Conservation (phyloP, 2,797 vertebrate species). For the Chloroceryle inda region DNA sequence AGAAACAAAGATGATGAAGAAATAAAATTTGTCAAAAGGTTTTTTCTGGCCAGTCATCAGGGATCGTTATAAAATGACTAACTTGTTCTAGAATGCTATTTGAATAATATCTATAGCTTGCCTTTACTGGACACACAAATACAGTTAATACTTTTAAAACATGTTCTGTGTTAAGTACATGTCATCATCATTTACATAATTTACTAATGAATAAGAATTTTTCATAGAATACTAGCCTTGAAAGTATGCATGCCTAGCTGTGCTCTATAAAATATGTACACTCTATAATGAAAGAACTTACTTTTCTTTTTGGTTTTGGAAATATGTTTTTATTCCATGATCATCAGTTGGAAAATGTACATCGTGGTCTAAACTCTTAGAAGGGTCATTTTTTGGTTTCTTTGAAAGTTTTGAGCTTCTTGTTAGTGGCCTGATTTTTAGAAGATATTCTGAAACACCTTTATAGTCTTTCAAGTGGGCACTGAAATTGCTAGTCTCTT, state of each 20-base stretch:
- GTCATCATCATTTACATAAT: background rate
- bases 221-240: slow-evolving; percentile 19
- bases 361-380: slow-evolving; percentile 59
- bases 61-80: background rate
- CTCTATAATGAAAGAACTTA: slow-evolving; percentile 50
- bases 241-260: slow-evolving; percentile 56
- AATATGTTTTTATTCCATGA: slow-evolving; percentile 63
- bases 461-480: slow-evolving; percentile 60
- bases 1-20: background rate
- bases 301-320: slow-evolving; percentile 56
- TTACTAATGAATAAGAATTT: slow-evolving; percentile 25
- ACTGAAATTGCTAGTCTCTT: slow-evolving; percentile 9
- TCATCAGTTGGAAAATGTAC: slow-evolving; percentile 38
- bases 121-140: background rate
- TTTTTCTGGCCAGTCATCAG: background rate
- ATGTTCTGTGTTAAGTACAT: background rate
- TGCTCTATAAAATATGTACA: slow-evolving; percentile 31
- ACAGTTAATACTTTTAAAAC: background rate
- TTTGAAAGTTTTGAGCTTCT: slow-evolving; percentile 45
- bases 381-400: slow-evolving; percentile 52
- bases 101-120: background rate
- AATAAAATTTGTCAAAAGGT: background rate
- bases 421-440: slow-evolving; percentile 42
- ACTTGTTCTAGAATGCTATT: background rate
- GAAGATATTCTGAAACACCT: slow-evolving; percentile 61